A percentile compares a stretch with the other conserved stretches of the same genome.
phyloP scores from a whole-genome alignment of 1,140 invertebrate genomes.

The Dendrolimus kikuchii region DNA sequence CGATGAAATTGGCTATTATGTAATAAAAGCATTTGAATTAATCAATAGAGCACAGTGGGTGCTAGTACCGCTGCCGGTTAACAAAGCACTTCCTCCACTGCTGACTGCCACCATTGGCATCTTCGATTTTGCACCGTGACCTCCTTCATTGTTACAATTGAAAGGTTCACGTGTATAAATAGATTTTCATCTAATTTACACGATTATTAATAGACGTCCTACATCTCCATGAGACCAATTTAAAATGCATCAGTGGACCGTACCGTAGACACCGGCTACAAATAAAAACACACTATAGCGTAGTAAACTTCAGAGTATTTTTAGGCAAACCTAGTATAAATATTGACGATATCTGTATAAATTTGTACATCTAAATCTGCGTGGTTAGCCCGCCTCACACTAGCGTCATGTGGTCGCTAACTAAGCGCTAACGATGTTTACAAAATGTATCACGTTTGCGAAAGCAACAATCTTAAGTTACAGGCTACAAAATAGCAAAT shows the following conservation, averaged over 20 bases:
- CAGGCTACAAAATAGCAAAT: too few species aligned
- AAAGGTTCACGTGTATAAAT: constrained; percentile 9
- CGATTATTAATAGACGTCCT: constrained; percentile 1
- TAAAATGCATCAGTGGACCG: too few species aligned
- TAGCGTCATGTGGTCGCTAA: constrained; percentile 15
- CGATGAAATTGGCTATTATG: constrained; percentile 49
- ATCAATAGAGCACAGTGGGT: constrained; percentile 63
- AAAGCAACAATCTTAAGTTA: constrained; percentile 5
- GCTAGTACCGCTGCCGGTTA: constrained; percentile 38
- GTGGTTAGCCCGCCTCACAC: too few species aligned
- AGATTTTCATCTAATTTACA: constrained; percentile 9
- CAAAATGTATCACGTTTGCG: constrained; percentile 57
- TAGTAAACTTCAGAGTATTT: too few species aligned
- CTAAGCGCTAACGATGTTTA: constrained; percentile 54
- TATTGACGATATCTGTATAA: too few species aligned
- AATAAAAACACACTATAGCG: background rate
- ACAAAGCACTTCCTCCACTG: constrained; percentile 50
- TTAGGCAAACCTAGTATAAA: too few species aligned
- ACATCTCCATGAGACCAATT: background rate
- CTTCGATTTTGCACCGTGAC: constrained; percentile 20
- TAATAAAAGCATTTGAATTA: constrained; percentile 66
- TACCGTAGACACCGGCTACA: too few species aligned
- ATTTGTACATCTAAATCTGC: too few species aligned
- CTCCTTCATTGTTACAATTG: constrained; percentile 13
- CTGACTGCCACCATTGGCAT: constrained; percentile 15